Percentiles rank a stretch among this genome's conserved stretches.
phyloP scores from a whole-genome alignment of 2,888 invertebrate genomes.

The Sminthurinus aureus region DNA sequence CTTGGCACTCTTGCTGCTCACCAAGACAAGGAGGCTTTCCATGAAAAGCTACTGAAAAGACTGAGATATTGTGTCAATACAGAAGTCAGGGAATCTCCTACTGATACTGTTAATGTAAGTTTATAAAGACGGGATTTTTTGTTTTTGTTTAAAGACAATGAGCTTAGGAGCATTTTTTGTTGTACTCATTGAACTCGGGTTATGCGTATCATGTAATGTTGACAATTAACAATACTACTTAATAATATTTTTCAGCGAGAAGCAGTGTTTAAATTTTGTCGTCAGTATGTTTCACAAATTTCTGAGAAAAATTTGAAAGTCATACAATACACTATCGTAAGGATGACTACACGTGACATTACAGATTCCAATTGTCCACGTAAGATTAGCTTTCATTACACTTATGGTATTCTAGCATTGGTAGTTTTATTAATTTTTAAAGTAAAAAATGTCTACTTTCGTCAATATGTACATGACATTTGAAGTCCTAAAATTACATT shows the following conservation, averaged over 20 bases:
- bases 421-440: too few species aligned
- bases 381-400: constrained; percentile 3
- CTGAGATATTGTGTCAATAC: constrained; percentile 16
- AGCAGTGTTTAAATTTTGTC: constrained; percentile 7
- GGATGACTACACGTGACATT: constrained; percentile 25
- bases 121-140: neutral
- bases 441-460: too few species aligned
- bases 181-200: neutral
- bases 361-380: constrained; percentile 30
- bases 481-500: too few species aligned
- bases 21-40: neutral
- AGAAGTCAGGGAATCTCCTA: constrained; percentile 30
- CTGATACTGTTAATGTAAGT: constrained; percentile 22
- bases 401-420: too few species aligned
- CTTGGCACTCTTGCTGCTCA: constrained; percentile 14
- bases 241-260: constrained; percentile 25
- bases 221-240: too few species aligned
- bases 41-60: constrained; percentile 23
- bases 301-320: constrained; percentile 2
- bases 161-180: neutral
- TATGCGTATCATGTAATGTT: too few species aligned
- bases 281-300: constrained; percentile 4
- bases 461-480: too few species aligned
- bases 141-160: neutral
- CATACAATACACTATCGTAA: neutral